phyloP scores from a whole-genome alignment of 2,888 invertebrate genomes.

The Maniola hyperantus region DNA sequence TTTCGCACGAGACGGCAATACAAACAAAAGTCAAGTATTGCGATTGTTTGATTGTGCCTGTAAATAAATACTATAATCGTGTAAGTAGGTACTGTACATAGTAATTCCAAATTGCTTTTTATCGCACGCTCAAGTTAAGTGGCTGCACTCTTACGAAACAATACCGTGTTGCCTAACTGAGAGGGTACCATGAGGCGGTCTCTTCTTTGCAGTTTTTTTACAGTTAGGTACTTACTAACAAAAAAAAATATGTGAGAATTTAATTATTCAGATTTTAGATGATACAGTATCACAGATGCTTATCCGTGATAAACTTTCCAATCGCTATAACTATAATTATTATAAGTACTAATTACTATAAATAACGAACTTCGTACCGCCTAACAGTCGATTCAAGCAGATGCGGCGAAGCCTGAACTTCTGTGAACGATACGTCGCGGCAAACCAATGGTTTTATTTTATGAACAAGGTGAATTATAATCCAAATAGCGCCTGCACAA shows the following conservation, averaged over 20 bases:
- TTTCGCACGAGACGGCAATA: conserved; percentile 62
- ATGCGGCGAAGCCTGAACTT: no score
- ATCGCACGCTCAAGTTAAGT: conserved; percentile 4
- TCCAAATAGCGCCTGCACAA: neutral
- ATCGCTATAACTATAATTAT: no score
- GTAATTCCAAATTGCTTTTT: conserved; percentile 11
- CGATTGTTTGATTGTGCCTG: conserved; percentile 22
- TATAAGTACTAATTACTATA: no score
- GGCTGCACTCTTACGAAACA: conserved; percentile 18
- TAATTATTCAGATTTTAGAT: no score
- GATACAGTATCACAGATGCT: no score
- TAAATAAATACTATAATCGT: conserved; percentile 25
- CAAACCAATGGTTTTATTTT: neutral
- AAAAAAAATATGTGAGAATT: no score
- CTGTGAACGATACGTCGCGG: no score
- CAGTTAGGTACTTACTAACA: no score
- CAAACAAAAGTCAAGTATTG: conserved; percentile 50
- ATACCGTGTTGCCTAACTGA: neutral
- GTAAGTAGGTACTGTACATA: no score
- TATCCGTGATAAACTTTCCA: no score
- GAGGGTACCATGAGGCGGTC: neutral
- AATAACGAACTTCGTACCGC: no score
- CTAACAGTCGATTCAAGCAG: no score
- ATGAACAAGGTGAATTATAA: neutral
- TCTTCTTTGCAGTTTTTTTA: neutral